Conservation (phyloP, 2,797 vertebrate species). For the Novumbra hubbsi region DNA sequence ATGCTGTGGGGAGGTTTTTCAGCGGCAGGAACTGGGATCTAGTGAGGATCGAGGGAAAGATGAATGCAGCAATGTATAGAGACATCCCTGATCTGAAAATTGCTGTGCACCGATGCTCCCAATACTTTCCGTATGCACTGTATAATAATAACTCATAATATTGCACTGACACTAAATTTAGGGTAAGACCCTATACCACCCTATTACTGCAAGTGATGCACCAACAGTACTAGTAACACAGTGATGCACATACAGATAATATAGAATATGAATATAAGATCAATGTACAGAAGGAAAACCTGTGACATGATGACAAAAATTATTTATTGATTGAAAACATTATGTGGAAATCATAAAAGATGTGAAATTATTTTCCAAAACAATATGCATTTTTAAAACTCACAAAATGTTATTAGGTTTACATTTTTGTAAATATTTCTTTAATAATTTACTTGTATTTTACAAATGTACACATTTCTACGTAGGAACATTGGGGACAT, state of each 20-base stretch:
- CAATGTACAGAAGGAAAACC: background rate
- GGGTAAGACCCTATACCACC: background rate
- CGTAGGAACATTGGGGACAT: conserved; percentile 3
- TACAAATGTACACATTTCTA: conserved; percentile 36
- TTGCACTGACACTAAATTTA: background rate
- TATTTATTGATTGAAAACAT: conserved; percentile 40
- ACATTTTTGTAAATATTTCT: conserved; percentile 21
- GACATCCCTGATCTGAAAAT: too few species aligned
- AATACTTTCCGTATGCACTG: too few species aligned
- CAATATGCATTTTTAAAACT: conserved; percentile 12
- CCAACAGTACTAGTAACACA: background rate
- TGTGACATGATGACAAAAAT: conserved; percentile 32
- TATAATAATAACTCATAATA: background rate
- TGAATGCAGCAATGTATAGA: too few species aligned
- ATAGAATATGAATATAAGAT: background rate
- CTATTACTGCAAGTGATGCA: background rate
- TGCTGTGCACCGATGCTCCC: too few species aligned
- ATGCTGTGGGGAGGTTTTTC: too few species aligned
- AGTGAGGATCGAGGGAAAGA: too few species aligned
- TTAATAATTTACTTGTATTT: conserved; percentile 25
- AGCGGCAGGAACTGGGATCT: too few species aligned
- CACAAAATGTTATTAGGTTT: conserved; percentile 11
- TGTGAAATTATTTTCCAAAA: conserved; percentile 18
- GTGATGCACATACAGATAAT: background rate
- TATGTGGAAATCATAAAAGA: conserved; percentile 8